These are phyloP conservation scores for Monochamus alternatus DNA, from an alignment of 2,888 invertebrate genomes.

Conservation along the genomic window DNA sequence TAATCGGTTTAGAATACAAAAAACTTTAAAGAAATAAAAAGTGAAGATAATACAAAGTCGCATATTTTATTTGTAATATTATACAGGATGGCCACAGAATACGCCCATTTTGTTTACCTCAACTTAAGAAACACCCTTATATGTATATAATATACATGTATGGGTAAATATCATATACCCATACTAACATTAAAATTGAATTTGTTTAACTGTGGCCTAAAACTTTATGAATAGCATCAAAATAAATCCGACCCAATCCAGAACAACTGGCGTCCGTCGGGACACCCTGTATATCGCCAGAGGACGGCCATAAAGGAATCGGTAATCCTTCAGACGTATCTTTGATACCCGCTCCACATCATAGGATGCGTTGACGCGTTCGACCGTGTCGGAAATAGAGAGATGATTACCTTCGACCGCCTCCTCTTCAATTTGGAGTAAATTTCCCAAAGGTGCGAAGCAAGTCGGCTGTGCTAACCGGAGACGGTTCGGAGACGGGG, in stretches of 20 bases:
- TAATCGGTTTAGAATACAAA: too few species aligned
- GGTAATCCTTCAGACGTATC: slow-evolving; percentile 52
- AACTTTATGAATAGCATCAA: background rate
- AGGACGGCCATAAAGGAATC: slow-evolving; percentile 47
- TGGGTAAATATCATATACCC: too few species aligned
- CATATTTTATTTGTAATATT: too few species aligned
- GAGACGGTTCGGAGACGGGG: background rate
- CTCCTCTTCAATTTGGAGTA: slow-evolving; percentile 59
- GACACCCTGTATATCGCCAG: slow-evolving; percentile 40
- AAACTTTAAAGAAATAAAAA: too few species aligned
- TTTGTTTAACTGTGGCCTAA: too few species aligned
- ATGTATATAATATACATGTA: too few species aligned
- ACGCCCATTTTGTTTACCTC: too few species aligned
- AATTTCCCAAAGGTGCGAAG: slow-evolving; percentile 63
- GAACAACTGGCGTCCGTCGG: background rate
- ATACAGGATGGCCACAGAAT: too few species aligned
- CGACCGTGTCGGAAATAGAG: slow-evolving; percentile 56
- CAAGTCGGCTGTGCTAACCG: slow-evolving; percentile 23
- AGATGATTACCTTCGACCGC: slow-evolving; percentile 59
- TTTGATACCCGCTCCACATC: slow-evolving; percentile 49
- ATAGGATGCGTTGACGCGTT: slow-evolving; percentile 59
- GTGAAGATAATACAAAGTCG: too few species aligned
- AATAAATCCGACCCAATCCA: background rate
- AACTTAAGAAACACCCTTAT: too few species aligned
- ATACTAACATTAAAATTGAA: too few species aligned